Conservation (phyloP, 2,888 invertebrate genomes). For the Diarsia dahlii region DNA sequence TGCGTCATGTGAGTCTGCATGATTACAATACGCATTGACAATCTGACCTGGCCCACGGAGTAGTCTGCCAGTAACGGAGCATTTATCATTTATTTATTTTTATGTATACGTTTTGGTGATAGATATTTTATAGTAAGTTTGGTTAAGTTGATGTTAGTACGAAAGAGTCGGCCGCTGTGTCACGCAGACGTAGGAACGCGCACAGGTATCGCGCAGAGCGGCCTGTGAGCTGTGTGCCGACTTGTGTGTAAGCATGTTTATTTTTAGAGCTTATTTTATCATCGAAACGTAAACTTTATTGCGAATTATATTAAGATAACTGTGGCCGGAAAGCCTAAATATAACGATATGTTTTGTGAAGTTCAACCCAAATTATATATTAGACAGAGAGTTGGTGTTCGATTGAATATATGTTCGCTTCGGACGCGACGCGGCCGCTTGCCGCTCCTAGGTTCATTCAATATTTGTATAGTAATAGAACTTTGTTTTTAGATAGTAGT, state of each 20-base stretch:
- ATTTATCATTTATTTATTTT: slow-evolving; percentile 72
- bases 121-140: slow-evolving; percentile 65
- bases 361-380: slow-evolving; percentile 25
- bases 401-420: slow-evolving; percentile 5
- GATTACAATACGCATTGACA: too few species aligned
- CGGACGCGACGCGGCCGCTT: background rate
- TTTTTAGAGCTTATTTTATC: slow-evolving; percentile 54
- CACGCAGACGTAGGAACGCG: background rate
- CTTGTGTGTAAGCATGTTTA: slow-evolving; percentile 42
- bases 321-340: slow-evolving; percentile 13
- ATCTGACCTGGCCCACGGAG: slow-evolving; percentile 5
- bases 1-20: background rate
- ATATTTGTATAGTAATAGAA: slow-evolving; percentile 76
- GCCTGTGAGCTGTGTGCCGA: background rate
- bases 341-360: slow-evolving; percentile 21
- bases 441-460: slow-evolving; percentile 47
- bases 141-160: slow-evolving; percentile 53
- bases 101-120: slow-evolving; percentile 66
- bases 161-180: background rate
- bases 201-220: background rate
- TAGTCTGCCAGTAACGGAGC: slow-evolving; percentile 62
- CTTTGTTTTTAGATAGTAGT: slow-evolving; percentile 81
- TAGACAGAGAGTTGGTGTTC: background rate
- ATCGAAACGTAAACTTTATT: slow-evolving; percentile 48
- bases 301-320: slow-evolving; percentile 46